Evolutionary conservation across 1,140 invertebrate species (phyloP), one percentile per base, ranked within the genome.

Genomic region (Lasioglossum albipes): DNA sequence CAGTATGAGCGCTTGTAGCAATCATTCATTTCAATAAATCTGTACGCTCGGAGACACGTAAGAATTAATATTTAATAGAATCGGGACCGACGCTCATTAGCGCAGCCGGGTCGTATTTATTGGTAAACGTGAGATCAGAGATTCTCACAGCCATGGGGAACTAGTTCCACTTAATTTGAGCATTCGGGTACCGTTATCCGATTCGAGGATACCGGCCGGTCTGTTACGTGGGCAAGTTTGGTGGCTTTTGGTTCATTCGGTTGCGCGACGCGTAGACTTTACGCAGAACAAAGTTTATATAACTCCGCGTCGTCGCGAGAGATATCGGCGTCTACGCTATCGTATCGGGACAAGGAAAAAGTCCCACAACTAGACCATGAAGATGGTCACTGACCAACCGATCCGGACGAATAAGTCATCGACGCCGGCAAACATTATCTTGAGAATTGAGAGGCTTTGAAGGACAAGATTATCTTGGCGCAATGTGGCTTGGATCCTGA

Each of bases 351-450:
- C 18, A 0, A 5, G n/a, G 18, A 71, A 65, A 36, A 20, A 41
- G 62, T 2, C 10, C 18, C 49, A 27, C 12, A 52, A 52, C 54
- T 64, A 75, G 45, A 69, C 57, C 54, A 62, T 62, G 31, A 75
- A 62, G 54, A 68, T 75, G 65, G 57, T 75, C 79, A 79, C 65
- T 67, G 70, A 73, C 76, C 76, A 79, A 45, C 7, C 41, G 57
- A 45, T 36, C 54, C 41, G 20, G n/a, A 66, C 49, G 42, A 72
- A 42, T 10, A n/a, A 18, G n/a, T 12, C n/a, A 31, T 49, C 31
- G 9, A 16, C 22, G 12, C 22, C 16, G n/a, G 42, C 1, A 16
- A 0, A 5, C n/a, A 12, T 79, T 66, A 59, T 79, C 45, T 5
- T 20, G 13, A 57, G 66, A 68, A 57, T 52, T 54, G 22, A 18